A percentile compares a stretch with the other conserved stretches of the same genome.
phyloP scores from a whole-genome alignment of 53 echinoderm and acorn worm species.

The Arbacia lixula region DNA sequence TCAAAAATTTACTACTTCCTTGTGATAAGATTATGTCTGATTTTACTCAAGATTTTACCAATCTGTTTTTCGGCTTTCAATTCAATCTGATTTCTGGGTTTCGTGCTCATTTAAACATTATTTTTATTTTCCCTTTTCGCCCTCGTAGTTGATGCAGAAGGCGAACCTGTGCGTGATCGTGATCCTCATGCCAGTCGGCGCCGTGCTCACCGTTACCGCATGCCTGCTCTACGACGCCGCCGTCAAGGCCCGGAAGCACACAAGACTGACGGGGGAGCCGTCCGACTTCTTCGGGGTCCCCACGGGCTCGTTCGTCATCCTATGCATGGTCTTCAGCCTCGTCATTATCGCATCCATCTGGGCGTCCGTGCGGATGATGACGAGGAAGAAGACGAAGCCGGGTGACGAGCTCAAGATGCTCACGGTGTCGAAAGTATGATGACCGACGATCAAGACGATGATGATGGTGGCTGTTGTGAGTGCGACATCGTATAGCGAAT shows the following conservation, averaged over 20 bases:
- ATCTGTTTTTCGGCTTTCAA: too few relatives aligned
- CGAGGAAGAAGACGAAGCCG: neutral
- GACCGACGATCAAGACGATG: too few relatives aligned
- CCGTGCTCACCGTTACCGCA: constrained; percentile 12
- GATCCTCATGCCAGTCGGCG: constrained; percentile 29
- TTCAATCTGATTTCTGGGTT: too few relatives aligned
- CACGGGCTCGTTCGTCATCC: neutral
- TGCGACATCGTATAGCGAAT: too few relatives aligned
- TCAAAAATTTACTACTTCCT: too few relatives aligned
- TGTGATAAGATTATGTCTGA: too few relatives aligned
- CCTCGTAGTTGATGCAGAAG: constrained; percentile 9
- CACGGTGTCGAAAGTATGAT: neutral
- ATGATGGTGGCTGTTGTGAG: too few relatives aligned
- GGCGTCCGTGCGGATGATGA: neutral
- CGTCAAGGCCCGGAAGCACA: neutral
- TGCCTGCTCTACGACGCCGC: constrained; percentile 4
- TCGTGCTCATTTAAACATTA: too few relatives aligned
- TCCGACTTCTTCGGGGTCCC: neutral
- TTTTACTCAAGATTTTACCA: too few relatives aligned
- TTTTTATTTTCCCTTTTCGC: neutral
- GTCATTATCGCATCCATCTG: neutral
- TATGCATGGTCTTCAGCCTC: neutral
- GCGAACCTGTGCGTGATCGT: constrained; percentile 30
- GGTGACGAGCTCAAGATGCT: neutral
- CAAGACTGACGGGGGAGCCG: neutral